Evolutionary conservation across 2,888 invertebrate species (phyloP).

Genomic region (Cephus sareptanus): DNA sequence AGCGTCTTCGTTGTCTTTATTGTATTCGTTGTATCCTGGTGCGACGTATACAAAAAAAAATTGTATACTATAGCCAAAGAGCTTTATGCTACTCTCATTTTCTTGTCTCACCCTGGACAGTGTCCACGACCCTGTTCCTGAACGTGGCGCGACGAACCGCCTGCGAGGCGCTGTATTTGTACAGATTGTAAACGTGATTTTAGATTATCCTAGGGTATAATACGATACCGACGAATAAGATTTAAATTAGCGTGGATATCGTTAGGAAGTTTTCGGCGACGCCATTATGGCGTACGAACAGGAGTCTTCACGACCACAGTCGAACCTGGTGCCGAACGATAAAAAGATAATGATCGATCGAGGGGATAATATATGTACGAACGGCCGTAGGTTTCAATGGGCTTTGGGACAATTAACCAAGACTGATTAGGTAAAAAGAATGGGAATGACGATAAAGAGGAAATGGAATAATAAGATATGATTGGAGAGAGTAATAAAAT

Average conservation of each 20-base stretch:
- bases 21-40: not conserved
- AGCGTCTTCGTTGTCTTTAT: not conserved
- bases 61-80: not conserved
- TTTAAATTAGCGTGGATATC: not conserved
- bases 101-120: not conserved
- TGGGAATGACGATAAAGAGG: not conserved
- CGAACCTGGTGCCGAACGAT: not conserved
- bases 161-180: not conserved
- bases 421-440: slow-evolving; percentile 51
- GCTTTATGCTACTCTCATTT: not conserved
- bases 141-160: not conserved
- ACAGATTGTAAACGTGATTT: not conserved
- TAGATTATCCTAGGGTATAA: not conserved
- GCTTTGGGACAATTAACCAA: slow-evolving; percentile 44
- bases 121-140: not conserved
- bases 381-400: not conserved
- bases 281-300: too few relatives aligned
- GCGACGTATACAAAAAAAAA: not conserved
- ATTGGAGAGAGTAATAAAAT: slow-evolving; percentile 24
- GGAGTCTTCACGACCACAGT: not conserved
- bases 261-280: not conserved
- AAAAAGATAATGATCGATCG: not conserved
- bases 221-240: not conserved
- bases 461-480: not conserved
- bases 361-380: not conserved